These are phyloP conservation scores for Eurytoma californica DNA, from an alignment of 2,888 invertebrate genomes.

Conservation along the genomic window DNA sequence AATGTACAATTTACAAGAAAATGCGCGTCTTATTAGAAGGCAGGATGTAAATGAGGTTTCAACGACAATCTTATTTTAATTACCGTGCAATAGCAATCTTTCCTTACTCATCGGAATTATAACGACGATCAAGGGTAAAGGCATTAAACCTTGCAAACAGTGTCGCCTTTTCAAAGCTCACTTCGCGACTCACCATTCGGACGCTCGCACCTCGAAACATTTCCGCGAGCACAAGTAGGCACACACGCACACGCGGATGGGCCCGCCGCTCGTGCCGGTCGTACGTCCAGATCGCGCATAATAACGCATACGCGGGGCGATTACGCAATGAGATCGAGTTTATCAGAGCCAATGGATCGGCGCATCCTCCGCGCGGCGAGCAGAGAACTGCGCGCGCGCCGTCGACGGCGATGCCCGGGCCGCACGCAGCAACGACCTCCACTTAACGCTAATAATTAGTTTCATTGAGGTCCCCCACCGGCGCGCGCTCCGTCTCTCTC, in stretches of 20 bases:
- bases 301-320: constrained; percentile 50
- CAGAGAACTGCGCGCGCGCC: constrained; percentile 10
- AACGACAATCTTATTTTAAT: no score
- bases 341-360: constrained; percentile 71
- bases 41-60: no score
- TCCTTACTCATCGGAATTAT: no score
- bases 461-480: constrained; percentile 71
- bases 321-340: constrained; percentile 74
- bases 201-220: no score
- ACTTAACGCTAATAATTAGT: constrained; percentile 75
- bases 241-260: neutral
- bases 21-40: no score
- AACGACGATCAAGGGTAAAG: no score
- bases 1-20: no score
- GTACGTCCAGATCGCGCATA: no score
- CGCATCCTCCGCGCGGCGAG: constrained; percentile 49
- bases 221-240: neutral
- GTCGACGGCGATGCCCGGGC: constrained; percentile 1
- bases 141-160: no score
- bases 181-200: no score
- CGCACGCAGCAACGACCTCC: constrained; percentile 63
- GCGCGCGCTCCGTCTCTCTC: constrained; percentile 61
- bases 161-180: no score
- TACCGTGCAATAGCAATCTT: no score
- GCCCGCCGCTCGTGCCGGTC: neutral